Percentiles rank a stretch among this genome's conserved stretches.
phyloP scores from a whole-genome alignment of 2,113 vertebrate species.

The Corydoras maculifer region DNA sequence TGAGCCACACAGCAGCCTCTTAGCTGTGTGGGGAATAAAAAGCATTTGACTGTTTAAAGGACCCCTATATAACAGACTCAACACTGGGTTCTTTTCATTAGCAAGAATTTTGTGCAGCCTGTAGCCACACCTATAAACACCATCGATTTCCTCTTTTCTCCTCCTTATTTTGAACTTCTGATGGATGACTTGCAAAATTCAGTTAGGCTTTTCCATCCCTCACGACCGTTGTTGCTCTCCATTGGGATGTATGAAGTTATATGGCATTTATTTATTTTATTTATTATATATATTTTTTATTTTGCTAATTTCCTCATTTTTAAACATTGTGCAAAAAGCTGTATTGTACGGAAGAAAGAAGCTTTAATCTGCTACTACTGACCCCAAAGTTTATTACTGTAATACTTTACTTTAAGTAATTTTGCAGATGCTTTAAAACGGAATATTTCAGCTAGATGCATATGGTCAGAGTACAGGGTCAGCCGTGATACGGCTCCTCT shows the following conservation, averaged over 20 bases:
- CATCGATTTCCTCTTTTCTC: background rate
- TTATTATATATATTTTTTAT: background rate
- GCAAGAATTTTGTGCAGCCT: slow-evolving; percentile 12
- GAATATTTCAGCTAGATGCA: too few species aligned
- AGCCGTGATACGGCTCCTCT: too few species aligned
- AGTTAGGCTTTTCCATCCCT: background rate
- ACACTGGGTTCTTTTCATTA: slow-evolving; percentile 38
- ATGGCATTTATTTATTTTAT: too few species aligned
- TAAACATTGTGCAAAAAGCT: too few species aligned
- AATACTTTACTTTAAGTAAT: too few species aligned
- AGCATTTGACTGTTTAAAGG: slow-evolving; percentile 44
- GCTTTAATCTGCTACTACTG: too few species aligned
- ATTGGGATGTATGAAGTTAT: too few species aligned
- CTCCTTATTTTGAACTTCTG: background rate
- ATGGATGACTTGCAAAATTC: slow-evolving; percentile 6
- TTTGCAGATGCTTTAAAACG: too few species aligned
- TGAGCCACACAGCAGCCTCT: slow-evolving; percentile 29
- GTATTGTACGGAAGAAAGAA: too few species aligned
- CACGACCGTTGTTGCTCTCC: too few species aligned
- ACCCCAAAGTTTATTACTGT: too few species aligned
- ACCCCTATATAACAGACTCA: slow-evolving; percentile 34
- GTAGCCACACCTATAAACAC: slow-evolving; percentile 13
- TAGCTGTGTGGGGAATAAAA: slow-evolving; percentile 33
- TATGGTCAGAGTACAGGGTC: too few species aligned
- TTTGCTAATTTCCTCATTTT: background rate